These are phyloP conservation scores for Sphecodes monilicornis DNA, from an alignment of 2,888 invertebrate genomes.

Conservation along the genomic window DNA sequence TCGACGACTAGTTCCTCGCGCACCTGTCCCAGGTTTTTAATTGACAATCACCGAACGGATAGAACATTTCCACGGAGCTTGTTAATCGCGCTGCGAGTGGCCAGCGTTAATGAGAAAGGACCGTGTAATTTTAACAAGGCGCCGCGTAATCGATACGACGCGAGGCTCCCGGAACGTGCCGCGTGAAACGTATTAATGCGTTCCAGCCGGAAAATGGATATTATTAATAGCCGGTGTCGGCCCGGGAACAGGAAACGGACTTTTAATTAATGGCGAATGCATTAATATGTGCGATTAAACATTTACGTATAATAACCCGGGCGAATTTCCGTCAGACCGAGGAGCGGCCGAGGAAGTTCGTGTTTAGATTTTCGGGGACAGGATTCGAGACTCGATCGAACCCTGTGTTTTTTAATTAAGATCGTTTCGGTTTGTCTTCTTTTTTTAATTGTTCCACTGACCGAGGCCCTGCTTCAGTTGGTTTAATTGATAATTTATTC, in stretches of 20 bases:
- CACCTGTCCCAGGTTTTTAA: background rate
- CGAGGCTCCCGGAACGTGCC: background rate
- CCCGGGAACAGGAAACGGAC: background rate
- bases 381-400: background rate
- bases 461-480: background rate
- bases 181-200: constrained; percentile 4
- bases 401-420: background rate
- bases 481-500: constrained; percentile 17
- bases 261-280: constrained; percentile 3
- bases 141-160: constrained; percentile 21
- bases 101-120: constrained; percentile 26
- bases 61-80: background rate
- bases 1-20: background rate
- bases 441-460: background rate
- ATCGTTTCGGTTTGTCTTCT: background rate
- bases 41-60: background rate
- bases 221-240: constrained; percentile 2
- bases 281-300: constrained; percentile 10
- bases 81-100: constrained; percentile 2
- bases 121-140: constrained; percentile 25
- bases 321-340: background rate
- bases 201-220: background rate
- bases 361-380: background rate
- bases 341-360: background rate
- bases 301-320: background rate